A percentile compares a stretch with the other conserved stretches of the same genome.
Conservation (phyloP, 2,888 invertebrate species). For the Sericinus montela region DNA sequence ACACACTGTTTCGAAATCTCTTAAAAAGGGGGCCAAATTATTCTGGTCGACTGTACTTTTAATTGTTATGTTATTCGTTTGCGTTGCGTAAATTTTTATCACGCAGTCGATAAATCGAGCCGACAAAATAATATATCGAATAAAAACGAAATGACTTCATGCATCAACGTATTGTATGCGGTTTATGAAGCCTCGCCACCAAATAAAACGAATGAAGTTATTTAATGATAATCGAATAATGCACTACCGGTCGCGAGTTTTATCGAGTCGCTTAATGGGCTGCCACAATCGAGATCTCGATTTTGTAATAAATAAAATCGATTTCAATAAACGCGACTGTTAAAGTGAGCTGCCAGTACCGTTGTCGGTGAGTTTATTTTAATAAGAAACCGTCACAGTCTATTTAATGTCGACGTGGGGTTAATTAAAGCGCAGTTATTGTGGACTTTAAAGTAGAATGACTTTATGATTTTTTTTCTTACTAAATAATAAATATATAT, state of each 20-base stretch:
- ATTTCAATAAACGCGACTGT: constrained; percentile 11
- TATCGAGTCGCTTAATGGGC: constrained; percentile 17
- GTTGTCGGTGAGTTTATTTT: background rate
- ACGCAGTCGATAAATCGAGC: background rate
- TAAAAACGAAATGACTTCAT: background rate
- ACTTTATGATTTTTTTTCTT: no score
- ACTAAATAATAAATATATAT: no score
- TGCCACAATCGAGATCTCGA: constrained; percentile 12
- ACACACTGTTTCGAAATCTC: no score
- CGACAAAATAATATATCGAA: background rate
- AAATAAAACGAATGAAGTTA: constrained; percentile 16
- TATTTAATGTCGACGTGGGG: background rate
- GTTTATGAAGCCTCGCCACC: background rate
- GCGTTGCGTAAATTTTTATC: background rate
- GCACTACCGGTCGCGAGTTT: constrained; percentile 4
- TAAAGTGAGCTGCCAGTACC: background rate
- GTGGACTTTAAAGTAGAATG: background rate
- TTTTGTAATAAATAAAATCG: constrained; percentile 18
- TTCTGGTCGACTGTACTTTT: no score
- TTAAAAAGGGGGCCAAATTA: no score
- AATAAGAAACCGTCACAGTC: constrained; percentile 8
- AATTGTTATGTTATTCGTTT: no score
- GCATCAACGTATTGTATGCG: background rate
- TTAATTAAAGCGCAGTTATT: constrained; percentile 9
- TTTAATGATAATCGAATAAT: constrained; percentile 19